Base-by-base conservation (phyloP, 2,888 invertebrate genomes). In the Cosmia trapezina region DNA sequence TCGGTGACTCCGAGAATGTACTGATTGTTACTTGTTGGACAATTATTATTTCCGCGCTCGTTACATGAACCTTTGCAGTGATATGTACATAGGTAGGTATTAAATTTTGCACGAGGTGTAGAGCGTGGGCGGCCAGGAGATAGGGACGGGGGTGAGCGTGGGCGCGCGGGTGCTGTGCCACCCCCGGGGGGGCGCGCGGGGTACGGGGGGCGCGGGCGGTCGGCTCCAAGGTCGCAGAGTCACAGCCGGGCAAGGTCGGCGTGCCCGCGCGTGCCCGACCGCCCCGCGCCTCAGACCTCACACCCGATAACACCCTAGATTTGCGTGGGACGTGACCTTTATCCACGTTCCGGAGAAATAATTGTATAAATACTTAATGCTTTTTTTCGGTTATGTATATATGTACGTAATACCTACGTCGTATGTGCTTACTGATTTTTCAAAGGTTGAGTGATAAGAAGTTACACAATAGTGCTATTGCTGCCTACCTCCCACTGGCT, bases 171-270 rank as follows among this genome's bases (percentile, higher is more conserved):
- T 85, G 89, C 87, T 72, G 2, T 69, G 81, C 80, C 85, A 80
- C 80, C 80, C 83, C 78, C 77, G 80, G 9, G 83, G 83, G 80
- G 78, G 77, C 9, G 81, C 49, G 83, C 54, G 83, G 70, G 87
- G 74, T 59, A 81, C 73, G 80, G 84, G 75, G 85, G 81, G 84
- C 76, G 87, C 84, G 87, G 87, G 83, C 88, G 90, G 88, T 89
- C 91, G 93, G 95, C 93, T 94, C 94, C 95, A 96, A 95, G 96
- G 96, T 96, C 95, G 94, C 94, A 94, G 95, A 96, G 96, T 96
- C 96, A 96, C 95, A 93, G 95, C 95, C 96, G 96, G 96, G 96
- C 96, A 96, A 96, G 96, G 96, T 96, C 95, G 91, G 91, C 91
- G 92, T 94, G 94, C 94, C 95, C 95, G 94, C 95, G 94, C 95